Evolutionary conservation across 92 coral and sea anemone genomes (phyloP).

Genomic region (Nematostella vectensis): DNA sequence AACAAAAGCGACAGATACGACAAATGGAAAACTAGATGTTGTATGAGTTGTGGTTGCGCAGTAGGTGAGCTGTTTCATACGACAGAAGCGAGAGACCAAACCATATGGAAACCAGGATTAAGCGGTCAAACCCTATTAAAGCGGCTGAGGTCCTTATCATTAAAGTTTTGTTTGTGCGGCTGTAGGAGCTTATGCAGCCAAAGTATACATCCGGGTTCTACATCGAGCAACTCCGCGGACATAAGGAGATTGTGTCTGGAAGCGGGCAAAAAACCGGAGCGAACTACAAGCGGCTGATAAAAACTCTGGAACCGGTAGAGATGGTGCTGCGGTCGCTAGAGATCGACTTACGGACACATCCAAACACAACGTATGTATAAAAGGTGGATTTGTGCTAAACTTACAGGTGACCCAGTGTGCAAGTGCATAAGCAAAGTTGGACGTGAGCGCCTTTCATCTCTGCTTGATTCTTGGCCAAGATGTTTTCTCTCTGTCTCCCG

Average conservation of each 20-base stretch:
- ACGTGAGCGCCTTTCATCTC: no score
- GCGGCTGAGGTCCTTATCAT: no score
- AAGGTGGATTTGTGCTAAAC: neutral
- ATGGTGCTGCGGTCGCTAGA: conserved; percentile 88
- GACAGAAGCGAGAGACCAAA: no score
- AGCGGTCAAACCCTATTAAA: no score
- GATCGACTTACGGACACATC: conserved; percentile 95
- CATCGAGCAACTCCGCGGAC: conserved; percentile 73
- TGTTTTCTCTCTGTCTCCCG: no score
- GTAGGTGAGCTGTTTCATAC: no score
- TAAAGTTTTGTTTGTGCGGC: no score
- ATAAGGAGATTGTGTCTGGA: conserved; percentile 49
- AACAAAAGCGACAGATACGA: no score
- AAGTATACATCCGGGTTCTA: conserved; percentile 96
- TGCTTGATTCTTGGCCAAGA: no score
- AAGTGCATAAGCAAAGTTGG: neutral
- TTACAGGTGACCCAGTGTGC: neutral
- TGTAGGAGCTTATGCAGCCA: conserved; percentile 97
- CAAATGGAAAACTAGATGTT: no score
- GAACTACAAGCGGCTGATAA: conserved; percentile 47
- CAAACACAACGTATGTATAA: conserved; percentile 91
- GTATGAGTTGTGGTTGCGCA: no score
- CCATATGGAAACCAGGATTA: no score
- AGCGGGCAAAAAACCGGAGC: conserved; percentile 38
- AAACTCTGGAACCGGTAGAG: conserved; percentile 82